These are phyloP conservation scores for Palythoa grandis DNA, from an alignment of 92 coral and sea anemone genomes.

Conservation along the genomic window DNA sequence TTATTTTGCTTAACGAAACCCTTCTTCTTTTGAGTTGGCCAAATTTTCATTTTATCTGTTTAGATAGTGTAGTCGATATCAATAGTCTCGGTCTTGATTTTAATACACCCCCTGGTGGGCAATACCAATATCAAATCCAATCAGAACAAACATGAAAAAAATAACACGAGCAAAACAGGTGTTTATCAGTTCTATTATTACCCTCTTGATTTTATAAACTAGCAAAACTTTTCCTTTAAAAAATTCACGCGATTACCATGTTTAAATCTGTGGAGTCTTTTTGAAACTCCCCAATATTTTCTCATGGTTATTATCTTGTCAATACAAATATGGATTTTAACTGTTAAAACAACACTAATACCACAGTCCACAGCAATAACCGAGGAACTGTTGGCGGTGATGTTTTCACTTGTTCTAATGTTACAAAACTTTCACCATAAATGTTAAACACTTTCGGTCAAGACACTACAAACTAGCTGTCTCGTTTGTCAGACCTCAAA, in stretches of 20 bases:
- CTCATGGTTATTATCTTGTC: background rate
- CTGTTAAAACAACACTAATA: background rate
- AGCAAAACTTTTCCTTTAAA: background rate
- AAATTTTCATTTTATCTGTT: background rate
- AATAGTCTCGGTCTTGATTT: background rate
- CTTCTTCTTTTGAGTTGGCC: background rate
- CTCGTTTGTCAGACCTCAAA: too few relatives aligned
- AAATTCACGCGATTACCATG: too few relatives aligned
- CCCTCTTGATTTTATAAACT: background rate
- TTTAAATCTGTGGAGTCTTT: too few relatives aligned
- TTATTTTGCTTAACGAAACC: background rate
- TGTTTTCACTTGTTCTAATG: too few relatives aligned
- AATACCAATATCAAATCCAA: background rate
- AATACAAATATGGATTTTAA: background rate
- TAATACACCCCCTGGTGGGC: background rate
- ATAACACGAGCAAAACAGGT: slow-evolving; percentile 5
- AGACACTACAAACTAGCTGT: too few relatives aligned
- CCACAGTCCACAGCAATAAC: background rate
- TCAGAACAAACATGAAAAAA: background rate
- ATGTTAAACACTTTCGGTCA: background rate
- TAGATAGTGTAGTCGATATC: background rate
- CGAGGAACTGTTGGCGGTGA: background rate
- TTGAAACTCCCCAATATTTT: background rate
- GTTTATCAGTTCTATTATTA: background rate
- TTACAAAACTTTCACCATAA: background rate